A percentile compares a stretch with the other conserved stretches of the same genome.
phyloP scores from a whole-genome alignment of 2,888 invertebrate genomes.

The Pimpla rufipes region DNA sequence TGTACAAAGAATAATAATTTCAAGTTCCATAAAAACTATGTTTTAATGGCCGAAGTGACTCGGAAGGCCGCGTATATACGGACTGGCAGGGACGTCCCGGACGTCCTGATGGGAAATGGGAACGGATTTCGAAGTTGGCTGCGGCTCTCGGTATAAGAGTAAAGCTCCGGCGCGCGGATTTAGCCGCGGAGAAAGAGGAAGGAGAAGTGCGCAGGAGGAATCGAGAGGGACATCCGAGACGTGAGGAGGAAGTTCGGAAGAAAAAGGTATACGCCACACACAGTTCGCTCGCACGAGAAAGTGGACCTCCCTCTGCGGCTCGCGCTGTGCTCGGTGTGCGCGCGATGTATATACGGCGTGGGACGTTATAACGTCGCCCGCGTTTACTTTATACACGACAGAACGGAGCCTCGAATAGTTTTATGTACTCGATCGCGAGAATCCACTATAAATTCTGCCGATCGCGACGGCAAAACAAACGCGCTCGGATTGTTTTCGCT shows the following conservation, averaged over 20 bases:
- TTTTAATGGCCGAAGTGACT: too few species aligned
- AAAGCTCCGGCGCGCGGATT: constrained; percentile 42
- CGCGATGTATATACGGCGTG: background rate
- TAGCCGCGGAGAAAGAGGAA: background rate
- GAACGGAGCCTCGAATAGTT: constrained; percentile 29
- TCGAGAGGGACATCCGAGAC: constrained; percentile 51
- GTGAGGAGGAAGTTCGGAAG: constrained; percentile 61
- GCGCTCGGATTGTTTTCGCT: background rate
- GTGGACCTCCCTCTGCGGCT: constrained; percentile 56
- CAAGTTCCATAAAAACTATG: too few species aligned
- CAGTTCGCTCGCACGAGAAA: constrained; percentile 51
- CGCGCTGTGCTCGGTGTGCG: constrained; percentile 41
- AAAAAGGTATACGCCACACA: constrained; percentile 41
- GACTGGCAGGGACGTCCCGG: constrained; percentile 42
- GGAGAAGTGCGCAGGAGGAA: background rate
- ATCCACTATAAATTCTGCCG: constrained; percentile 12
- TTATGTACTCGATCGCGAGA: constrained; percentile 29
- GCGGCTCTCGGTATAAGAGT: constrained; percentile 43
- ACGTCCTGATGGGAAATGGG: constrained; percentile 67
- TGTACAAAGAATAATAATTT: too few species aligned
- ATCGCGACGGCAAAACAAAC: constrained; percentile 22
- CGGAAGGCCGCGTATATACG: constrained; percentile 4
- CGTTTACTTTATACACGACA: constrained; percentile 34
- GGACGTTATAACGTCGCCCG: constrained; percentile 19
- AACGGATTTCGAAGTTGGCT: constrained; percentile 65